Base-by-base conservation (phyloP, 2,113 vertebrate species). In the Megalops atlanticus region DNA sequence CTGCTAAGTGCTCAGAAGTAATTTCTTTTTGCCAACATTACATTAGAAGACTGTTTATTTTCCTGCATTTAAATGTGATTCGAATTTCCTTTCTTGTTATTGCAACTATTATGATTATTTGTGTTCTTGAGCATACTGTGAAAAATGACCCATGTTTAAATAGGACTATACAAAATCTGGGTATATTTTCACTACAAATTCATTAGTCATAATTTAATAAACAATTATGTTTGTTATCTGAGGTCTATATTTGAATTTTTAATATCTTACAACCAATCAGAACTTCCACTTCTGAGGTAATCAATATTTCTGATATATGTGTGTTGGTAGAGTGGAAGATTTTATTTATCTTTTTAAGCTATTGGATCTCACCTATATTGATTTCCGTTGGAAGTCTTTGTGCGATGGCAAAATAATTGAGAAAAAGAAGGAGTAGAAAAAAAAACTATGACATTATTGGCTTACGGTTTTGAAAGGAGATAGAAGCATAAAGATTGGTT, bases 371-470 rank as follows among this genome's bases (percentile, higher is more conserved):
- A 94, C 95, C 92, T 94, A 89, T 96, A 97, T 98, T 95, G 96
- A 98, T 97, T 95, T 96, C 92, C 91, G 95, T 96, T 92, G 95
- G 95, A 98, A 98, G 96, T 96, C 92, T 95, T 95, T 95, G 90
- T 94, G 94, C 95, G 93, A 97, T 97, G 95, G 93, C 93, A 92
- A 94, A 96, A 95, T 96, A 94, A 95, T 95, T 93, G 89, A 88
- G 91, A 89, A 87, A 86, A 47, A 45, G 43, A 64, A 85, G 86
- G 90, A 90, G 87, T 85, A 4, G 43, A 18, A 78, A 90, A 86
- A 89, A 84, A 81, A 31, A 0, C 81, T 4, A 75, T 85, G 81
- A 73, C 89, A 93, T 93, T 94, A 94, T 95, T 94, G 91, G 94
- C 94, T 92, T 93, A 85, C 89, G 95, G 93, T 94, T 95, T 92